Conservation (phyloP, 92 coral and sea anemone genomes). For the Chrysogorgia sp. region DNA sequence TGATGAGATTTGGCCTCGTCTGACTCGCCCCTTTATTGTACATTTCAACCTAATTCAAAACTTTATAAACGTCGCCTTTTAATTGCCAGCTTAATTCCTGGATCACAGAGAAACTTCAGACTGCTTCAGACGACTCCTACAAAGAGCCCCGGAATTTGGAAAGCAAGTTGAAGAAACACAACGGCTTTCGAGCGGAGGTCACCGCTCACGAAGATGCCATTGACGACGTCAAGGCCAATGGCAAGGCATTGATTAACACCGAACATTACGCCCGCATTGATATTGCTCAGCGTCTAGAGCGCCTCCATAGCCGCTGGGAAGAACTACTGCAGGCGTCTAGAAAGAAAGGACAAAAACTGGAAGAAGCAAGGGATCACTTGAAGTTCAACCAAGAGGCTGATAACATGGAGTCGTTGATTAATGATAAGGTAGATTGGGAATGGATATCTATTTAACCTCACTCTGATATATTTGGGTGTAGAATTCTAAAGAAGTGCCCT, state of each 20-base stretch:
- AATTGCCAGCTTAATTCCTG: slow-evolving; percentile 75
- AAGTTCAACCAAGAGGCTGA: slow-evolving; percentile 87
- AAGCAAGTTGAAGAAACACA: slow-evolving; percentile 86
- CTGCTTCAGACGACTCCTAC: slow-evolving; percentile 87
- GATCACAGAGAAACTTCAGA: slow-evolving; percentile 92
- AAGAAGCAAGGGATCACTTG: slow-evolving; percentile 90
- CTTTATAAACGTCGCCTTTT: not conserved
- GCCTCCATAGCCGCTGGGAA: slow-evolving; percentile 87
- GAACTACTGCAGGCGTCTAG: slow-evolving; percentile 85
- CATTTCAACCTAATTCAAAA: not conserved
- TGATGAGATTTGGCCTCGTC: not conserved
- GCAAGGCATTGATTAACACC: slow-evolving; percentile 79
- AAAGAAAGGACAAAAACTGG: slow-evolving; percentile 77
- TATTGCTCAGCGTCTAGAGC: slow-evolving; percentile 84
- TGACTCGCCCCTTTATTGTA: not conserved
- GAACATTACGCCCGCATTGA: slow-evolving; percentile 87
- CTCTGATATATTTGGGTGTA: not conserved
- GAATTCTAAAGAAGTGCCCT: no score
- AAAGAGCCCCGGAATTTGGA: slow-evolving; percentile 93
- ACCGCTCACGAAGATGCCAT: slow-evolving; percentile 85
- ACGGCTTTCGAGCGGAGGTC: slow-evolving; percentile 89
- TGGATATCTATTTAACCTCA: not conserved
- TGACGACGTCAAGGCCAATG: slow-evolving; percentile 73
- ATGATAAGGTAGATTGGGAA: slow-evolving; percentile 72
- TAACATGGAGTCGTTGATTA: slow-evolving; percentile 80